Conservation (phyloP, 2,797 vertebrate species). For the Oreortyx pictus region DNA sequence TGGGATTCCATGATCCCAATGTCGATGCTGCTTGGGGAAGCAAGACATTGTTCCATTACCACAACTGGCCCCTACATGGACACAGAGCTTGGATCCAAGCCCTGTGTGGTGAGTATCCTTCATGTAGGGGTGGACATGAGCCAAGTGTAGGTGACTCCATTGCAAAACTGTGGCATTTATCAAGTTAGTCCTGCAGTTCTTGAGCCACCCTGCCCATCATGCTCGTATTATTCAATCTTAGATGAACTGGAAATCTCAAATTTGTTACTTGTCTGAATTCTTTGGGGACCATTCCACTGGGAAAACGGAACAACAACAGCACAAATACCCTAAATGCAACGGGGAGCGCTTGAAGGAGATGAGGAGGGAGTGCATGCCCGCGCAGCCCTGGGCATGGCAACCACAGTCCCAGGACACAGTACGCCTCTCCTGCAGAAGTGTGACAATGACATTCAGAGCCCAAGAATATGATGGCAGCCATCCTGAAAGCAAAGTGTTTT, state of each 20-base stretch:
- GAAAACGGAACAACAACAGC: background rate
- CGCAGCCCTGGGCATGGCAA: background rate
- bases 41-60: background rate
- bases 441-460: background rate
- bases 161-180: background rate
- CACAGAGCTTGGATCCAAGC: background rate
- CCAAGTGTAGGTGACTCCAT: background rate
- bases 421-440: background rate
- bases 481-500: slow-evolving; percentile 30
- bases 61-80: background rate
- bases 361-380: background rate
- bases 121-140: background rate
- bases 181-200: background rate
- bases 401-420: background rate
- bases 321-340: background rate
- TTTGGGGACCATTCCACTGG: background rate
- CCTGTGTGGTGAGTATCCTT: background rate
- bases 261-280: background rate
- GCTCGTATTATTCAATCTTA: background rate
- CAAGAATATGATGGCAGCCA: slow-evolving; percentile 9
- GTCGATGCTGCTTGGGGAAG: background rate
- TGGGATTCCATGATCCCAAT: rapidly evolving
- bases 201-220: background rate
- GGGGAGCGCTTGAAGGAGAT: background rate
- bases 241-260: background rate